These are phyloP conservation scores for Tanaodytes sp. DNA, from an alignment of 2,888 invertebrate genomes.

Conservation along the genomic window DNA sequence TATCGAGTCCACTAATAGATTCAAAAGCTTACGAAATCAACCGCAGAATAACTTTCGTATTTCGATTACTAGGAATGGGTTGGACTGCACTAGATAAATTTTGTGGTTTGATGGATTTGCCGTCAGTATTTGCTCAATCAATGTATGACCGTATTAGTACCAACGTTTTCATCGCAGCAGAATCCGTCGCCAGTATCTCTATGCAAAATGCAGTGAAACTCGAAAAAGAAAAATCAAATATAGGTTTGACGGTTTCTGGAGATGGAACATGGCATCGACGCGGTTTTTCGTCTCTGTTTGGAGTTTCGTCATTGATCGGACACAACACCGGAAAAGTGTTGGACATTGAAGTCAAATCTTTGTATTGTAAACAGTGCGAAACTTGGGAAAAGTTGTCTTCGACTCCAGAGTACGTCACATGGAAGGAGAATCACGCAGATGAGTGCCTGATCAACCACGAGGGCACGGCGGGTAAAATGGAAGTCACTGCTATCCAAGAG, in stretches of 20 bases:
- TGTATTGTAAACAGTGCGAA: slow-evolving; percentile 51
- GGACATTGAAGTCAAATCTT: slow-evolving; percentile 50
- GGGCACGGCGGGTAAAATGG: too few relatives aligned
- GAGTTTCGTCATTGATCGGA: too few relatives aligned
- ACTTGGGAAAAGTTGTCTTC: slow-evolving; percentile 47
- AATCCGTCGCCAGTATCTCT: slow-evolving; percentile 23
- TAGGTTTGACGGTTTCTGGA: too few relatives aligned
- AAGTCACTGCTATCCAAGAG: too few relatives aligned
- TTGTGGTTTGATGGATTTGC: slow-evolving; percentile 38
- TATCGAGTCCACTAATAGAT: slow-evolving; percentile 6
- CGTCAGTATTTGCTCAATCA: slow-evolving; percentile 25
- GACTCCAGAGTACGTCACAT: slow-evolving; percentile 50
- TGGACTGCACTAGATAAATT: slow-evolving; percentile 56
- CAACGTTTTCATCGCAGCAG: slow-evolving; percentile 25
- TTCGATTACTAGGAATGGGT: slow-evolving; percentile 55
- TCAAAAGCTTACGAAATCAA: slow-evolving; percentile 56
- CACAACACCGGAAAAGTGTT: slow-evolving; percentile 52
- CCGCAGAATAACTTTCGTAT: slow-evolving; percentile 54
- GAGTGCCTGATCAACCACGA: too few relatives aligned
- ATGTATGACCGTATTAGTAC: slow-evolving; percentile 30
- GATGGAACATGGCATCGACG: too few relatives aligned
- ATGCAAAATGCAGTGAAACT: slow-evolving; percentile 44
- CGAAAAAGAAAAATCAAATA: too few relatives aligned
- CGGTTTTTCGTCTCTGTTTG: too few relatives aligned
- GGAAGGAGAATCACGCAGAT: too few relatives aligned